These are phyloP conservation scores for Carcharodon carcharias DNA, from an alignment of 2,797 vertebrate genomes.

Conservation along the genomic window DNA sequence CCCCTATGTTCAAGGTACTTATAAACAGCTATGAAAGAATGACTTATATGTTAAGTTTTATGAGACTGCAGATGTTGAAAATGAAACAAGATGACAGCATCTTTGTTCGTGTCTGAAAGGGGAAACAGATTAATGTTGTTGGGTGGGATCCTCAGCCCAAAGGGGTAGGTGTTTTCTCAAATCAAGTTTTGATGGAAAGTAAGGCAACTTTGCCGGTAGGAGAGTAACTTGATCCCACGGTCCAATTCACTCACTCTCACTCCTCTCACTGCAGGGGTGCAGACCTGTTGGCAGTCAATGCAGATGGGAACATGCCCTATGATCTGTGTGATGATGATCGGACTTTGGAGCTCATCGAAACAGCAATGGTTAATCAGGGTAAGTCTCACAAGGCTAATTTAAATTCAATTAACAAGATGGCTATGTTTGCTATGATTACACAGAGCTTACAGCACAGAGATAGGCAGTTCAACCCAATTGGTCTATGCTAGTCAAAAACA, in stretches of 20 bases:
- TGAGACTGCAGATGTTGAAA: neutral
- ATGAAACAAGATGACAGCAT: neutral
- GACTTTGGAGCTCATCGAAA: slow-evolving; percentile 94
- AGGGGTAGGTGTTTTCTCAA: neutral
- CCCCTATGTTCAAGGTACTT: neutral
- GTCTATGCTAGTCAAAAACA: no score
- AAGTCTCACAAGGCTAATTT: slow-evolving; percentile 41
- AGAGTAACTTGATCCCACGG: neutral
- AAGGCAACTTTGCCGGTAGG: neutral
- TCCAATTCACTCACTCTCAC: neutral
- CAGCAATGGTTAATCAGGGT: slow-evolving; percentile 94
- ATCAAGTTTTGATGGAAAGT: neutral
- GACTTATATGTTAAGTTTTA: neutral
- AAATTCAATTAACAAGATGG: neutral
- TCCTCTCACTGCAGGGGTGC: slow-evolving; percentile 67
- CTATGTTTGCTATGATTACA: neutral
- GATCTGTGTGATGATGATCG: slow-evolving; percentile 95
- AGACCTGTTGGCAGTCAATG: slow-evolving; percentile 86
- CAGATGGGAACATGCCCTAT: slow-evolving; percentile 96
- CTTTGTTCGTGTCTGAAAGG: neutral
- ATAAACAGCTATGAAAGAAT: neutral
- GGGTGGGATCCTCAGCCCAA: neutral
- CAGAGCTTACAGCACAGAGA: neutral
- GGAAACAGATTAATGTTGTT: neutral
- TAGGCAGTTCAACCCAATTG: neutral